A percentile compares a stretch with the other conserved stretches of the same genome.
phyloP scores from a whole-genome alignment of 1,140 invertebrate genomes.

The Heliothis subflexa region DNA sequence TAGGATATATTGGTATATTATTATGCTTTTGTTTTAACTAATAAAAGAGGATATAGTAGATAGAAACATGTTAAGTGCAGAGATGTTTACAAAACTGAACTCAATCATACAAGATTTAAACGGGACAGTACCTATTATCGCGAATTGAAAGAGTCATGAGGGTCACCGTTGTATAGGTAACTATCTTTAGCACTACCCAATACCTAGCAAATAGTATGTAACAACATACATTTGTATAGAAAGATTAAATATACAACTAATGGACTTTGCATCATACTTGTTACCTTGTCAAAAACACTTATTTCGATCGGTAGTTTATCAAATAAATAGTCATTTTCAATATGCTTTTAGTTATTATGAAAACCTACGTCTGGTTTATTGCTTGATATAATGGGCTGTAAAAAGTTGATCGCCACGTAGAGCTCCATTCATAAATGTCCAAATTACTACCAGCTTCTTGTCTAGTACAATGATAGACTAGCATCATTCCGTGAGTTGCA shows the following conservation, averaged over 20 bases:
- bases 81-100: not conserved
- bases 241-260: not conserved
- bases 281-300: not conserved
- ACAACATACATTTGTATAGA: not conserved
- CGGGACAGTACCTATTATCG: not conserved
- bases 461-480: conserved; percentile 23
- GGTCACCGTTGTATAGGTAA: not conserved
- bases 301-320: too few species aligned
- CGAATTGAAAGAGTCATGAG: conserved; percentile 21
- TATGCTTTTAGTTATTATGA: too few species aligned
- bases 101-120: not conserved
- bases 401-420: too few species aligned
- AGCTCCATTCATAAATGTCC: not conserved
- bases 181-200: not conserved
- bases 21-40: too few species aligned
- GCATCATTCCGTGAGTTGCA: conserved; percentile 31
- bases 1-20: too few species aligned
- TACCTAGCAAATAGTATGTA: not conserved
- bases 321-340: too few species aligned
- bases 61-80: too few species aligned
- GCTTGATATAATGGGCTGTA: too few species aligned
- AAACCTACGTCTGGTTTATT: too few species aligned
- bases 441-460: not conserved
- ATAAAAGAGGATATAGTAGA: too few species aligned
- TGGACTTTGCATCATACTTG: not conserved